Evolutionary conservation across 2,113 vertebrate genomes (phyloP).

Genomic region (Chionodraco myersi): DNA sequence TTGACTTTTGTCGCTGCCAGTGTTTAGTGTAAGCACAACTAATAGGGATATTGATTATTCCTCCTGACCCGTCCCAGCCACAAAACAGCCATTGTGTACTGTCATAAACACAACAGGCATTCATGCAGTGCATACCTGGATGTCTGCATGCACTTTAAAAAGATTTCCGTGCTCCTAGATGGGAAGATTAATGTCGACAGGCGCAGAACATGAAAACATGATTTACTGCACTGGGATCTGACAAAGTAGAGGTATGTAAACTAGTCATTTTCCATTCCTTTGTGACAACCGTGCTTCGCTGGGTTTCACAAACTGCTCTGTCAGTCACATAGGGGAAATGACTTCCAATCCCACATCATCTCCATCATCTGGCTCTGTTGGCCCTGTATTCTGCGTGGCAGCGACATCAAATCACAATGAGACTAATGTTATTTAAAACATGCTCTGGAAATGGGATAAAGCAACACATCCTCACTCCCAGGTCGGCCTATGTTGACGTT

Average conservation of each 20-base stretch:
- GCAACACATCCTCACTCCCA: too few species aligned
- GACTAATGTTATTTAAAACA: constrained; percentile 12
- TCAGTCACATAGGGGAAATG: constrained; percentile 30
- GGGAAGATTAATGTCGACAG: constrained; percentile 45
- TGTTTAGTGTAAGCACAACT: constrained; percentile 41
- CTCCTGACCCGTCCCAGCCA: constrained; percentile 13
- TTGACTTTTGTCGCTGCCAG: constrained; percentile 17
- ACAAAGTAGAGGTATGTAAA: constrained; percentile 40
- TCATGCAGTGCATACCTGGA: constrained; percentile 30
- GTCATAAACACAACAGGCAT: constrained; percentile 37
- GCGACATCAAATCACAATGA: not conserved
- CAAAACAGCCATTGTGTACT: constrained; percentile 39
- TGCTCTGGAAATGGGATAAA: not conserved
- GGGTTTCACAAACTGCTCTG: constrained; percentile 16
- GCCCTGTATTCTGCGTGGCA: constrained; percentile 9
- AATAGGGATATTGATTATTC: constrained; percentile 40
- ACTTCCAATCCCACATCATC: not conserved
- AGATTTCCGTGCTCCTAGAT: constrained; percentile 32
- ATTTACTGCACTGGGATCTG: constrained; percentile 32
- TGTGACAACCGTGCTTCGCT: not conserved
- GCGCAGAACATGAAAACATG: constrained; percentile 25
- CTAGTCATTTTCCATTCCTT: constrained; percentile 33
- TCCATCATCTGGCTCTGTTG: constrained; percentile 4
- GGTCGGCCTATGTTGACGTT: too few species aligned
- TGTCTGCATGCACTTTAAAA: constrained; percentile 31